These are phyloP conservation scores for Vultur gryphus DNA, from an alignment of 2,797 vertebrate species.

Conservation along the genomic window DNA sequence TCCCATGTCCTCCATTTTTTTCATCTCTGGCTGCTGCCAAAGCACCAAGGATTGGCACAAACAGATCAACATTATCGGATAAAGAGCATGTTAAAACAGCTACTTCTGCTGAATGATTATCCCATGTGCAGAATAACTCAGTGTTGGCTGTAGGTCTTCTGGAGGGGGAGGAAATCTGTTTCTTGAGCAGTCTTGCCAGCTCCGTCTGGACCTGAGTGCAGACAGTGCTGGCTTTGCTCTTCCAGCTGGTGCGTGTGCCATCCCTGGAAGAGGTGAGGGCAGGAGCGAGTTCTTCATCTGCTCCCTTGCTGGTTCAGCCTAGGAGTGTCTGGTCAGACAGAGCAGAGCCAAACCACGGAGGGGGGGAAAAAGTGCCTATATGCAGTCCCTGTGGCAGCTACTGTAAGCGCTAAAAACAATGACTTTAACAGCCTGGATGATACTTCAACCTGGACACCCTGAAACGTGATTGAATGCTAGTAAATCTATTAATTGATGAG, in stretches of 20 bases:
- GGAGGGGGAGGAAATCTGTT: neutral
- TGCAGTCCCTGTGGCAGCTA: neutral
- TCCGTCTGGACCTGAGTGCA: neutral
- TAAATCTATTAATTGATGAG: neutral
- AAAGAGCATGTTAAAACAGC: neutral
- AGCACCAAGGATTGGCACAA: neutral
- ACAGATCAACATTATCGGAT: neutral
- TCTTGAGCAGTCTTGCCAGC: neutral
- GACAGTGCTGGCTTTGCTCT: neutral
- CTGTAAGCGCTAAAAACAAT: neutral
- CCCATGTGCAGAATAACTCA: neutral
- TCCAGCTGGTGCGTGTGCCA: neutral
- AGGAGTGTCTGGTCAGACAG: neutral
- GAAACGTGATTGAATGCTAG: neutral
- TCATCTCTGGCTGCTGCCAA: neutral
- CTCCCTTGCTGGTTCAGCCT: neutral
- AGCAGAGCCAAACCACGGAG: neutral
- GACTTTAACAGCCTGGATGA: neutral
- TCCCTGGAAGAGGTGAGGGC: fast-evolving
- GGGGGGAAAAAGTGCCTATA: fast-evolving
- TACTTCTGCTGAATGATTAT: neutral
- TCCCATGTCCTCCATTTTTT: fast-evolving
- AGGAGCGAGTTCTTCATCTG: neutral
- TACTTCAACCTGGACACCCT: neutral
- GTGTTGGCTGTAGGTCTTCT: neutral